Base-by-base conservation (phyloP, 2,888 invertebrate species). In the Drosophila eohydei region DNA sequence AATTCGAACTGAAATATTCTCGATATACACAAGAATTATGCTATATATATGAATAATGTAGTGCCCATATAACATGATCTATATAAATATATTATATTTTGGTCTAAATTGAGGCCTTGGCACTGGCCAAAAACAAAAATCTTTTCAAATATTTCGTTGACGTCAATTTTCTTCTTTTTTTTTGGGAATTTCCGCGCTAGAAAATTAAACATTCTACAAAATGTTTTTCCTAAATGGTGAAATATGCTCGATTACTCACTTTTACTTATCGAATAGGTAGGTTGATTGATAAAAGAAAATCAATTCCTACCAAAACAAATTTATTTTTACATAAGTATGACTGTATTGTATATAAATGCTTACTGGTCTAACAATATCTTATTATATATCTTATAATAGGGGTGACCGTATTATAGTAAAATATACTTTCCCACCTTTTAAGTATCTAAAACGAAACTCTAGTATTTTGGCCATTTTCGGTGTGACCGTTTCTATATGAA, bases 81-180 rank as follows among this genome's bases (percentile, higher is more conserved):
- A 16, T 52, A 14, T 40, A 41, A 21, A 21, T 55, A 32, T 41
- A 38, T 50, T 51, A 44, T 56, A 58, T 55, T 38, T 50, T 43
- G 52, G 36, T 71, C 50, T 57, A 60, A 67, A 76, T 64, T 50
- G 61, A 46, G 73, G 69, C 81, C 86, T 83, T 86, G 86, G 83
- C 86, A 73, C 71, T 85, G 74, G 73, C 46, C 54, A 61, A 32
- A 44, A 50, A 34, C 16, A 16, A 32, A 73, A 38, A 66, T 77
- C 50, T 60, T 61, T 62, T 43, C 48, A 57, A 69, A 74, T 70
- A 64, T 70, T 61, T 50, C 43, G 48, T 80, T 81, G 78, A 78
- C 72, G 80, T 80, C 80, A 80, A 80, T 55, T 56, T 46, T 41
- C 73, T 52, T 21, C 73, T 76, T 48, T 44, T 38, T 73, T 58